Percentiles rank a stretch among this genome's conserved stretches.
Evolutionary conservation across 2,888 invertebrate species (phyloP).

Genomic region (Brenthis hecate): DNA sequence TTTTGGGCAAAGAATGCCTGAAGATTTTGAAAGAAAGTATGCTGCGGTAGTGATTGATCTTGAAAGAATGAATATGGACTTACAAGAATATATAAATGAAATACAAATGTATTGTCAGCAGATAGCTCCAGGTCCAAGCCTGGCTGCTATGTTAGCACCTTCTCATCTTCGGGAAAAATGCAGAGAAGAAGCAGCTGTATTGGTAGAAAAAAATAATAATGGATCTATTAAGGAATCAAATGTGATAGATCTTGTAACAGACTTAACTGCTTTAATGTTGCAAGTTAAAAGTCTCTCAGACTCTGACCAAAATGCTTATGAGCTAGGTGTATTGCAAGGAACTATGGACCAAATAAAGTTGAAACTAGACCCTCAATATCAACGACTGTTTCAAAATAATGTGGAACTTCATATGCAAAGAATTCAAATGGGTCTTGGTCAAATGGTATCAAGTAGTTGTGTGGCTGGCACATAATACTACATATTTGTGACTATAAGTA

Average conservation of each 20-base stretch:
- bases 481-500: slow-evolving; percentile 10
- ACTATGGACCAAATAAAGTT: slow-evolving; percentile 94
- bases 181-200: slow-evolving; percentile 90
- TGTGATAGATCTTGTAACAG: slow-evolving; percentile 90
- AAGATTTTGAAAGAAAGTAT: slow-evolving; percentile 95
- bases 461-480: slow-evolving; percentile 52
- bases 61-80: slow-evolving; percentile 94
- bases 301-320: slow-evolving; percentile 94
- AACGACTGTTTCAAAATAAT: slow-evolving; percentile 90
- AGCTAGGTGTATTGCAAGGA: slow-evolving; percentile 93
- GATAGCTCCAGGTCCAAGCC: slow-evolving; percentile 93
- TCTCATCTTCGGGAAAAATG: slow-evolving; percentile 94
- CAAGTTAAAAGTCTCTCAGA: slow-evolving; percentile 91
- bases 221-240: slow-evolving; percentile 83
- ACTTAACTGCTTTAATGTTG: slow-evolving; percentile 93
- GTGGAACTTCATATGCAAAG: slow-evolving; percentile 96
- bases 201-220: slow-evolving; percentile 88
- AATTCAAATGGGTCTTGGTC: slow-evolving; percentile 88
- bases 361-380: slow-evolving; percentile 88
- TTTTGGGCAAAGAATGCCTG: slow-evolving; percentile 88
- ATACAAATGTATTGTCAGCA: slow-evolving; percentile 93
- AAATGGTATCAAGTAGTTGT: slow-evolving; percentile 61
- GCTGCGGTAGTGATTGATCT: slow-evolving; percentile 93
- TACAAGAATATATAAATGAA: slow-evolving; percentile 92
- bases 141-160: slow-evolving; percentile 93